Evolutionary conservation across 2,888 invertebrate species (phyloP), one percentile per base, ranked within the genome.

Genomic region (Oasisia sp.): DNA sequence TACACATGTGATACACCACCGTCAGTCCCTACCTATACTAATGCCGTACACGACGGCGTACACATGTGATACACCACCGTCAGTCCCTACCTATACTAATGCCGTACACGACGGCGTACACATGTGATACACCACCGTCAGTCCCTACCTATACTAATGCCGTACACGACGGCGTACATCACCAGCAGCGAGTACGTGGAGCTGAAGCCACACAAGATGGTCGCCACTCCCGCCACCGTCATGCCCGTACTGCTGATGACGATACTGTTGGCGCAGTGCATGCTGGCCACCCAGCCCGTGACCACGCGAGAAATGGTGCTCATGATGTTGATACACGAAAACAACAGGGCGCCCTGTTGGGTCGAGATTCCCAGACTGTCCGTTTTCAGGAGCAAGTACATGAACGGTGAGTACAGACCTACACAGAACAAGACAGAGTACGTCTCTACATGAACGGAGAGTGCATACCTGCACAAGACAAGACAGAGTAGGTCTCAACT

Each of bases 221-320:
- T 99, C 4, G 98, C 98, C 19, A 98, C 95, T 27, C 99, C 99
- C n/a, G 98, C 98, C 14, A 98, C 96, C 0, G 98, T 98, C 92
- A 99, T 97, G 0, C 99, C 98, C 45, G 98, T 96, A 96, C 99
- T 99, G 96, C 99, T 99, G 92, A 99, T 97, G 96, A 98, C 97
- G 7, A 99, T 97, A 0, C 99, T 98, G 95, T 98, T 98, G 9
- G 99, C 97, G 94, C 98, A 98, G 0, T 97, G 98, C 97, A 93
- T 98, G 98, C 96, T 98, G 96, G 93, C 96, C 32, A 97, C 95
- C 94, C 98, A 96, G 32, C 93, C 92, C 0, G 27, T 98, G 14
- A 98, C 96, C 32, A 99, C 97, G 97, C 99, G 98, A 91, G 99
- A 99, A 91, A 99, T 96, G 0, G 99, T 99, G 96, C 99, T 99